Base-by-base conservation (phyloP, 2,888 invertebrate species). In the Lacanobia wlatinum region DNA sequence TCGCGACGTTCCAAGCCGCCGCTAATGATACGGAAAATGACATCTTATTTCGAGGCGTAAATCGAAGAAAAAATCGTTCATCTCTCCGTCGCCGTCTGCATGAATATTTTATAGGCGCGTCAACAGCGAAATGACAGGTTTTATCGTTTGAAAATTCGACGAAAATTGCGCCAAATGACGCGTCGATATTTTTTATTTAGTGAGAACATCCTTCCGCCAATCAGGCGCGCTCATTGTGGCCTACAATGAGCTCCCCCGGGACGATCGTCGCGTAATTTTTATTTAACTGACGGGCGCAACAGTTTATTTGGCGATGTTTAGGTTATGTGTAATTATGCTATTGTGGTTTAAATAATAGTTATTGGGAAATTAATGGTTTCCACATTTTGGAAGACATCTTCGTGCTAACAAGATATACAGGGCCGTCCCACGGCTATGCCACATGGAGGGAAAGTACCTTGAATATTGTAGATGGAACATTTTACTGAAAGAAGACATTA, bases 1-100 rank as follows among this genome's bases (percentile, higher is more conserved):
- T 92, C 93, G 93, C 90, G 92, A 89, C 92, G 94, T 92, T 92
- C 92, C 93, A 91, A 92, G 91, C 92, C 94, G 94, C 90, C 94
- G 96, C 96, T 96, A 96, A 96, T 96, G 96, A 96, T 93, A 95
- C 96, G 96, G 96, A 96, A 96, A 96, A 96, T 96, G 96, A 96
- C 96, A 95, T 96, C 96, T 96, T 96, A 96, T 96, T 96, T 94
- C 94, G 95, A 94, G 91, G 94, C 94, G 94, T 92, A 95, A 95
- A 95, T 95, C 96, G 95, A 95, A 95, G 95, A 96, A 96, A 96
- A 96, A 96, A 95, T 94, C 95, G 94, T 95, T 95, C 96, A 94
- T 95, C 95, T 91, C 56, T 56, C 56, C 59, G 59, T 59, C 94
- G 92, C 93, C 93, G 94, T 93, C 92, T 93, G 93, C 94, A 96